These are phyloP conservation scores for Leptodactylus fuscus DNA, from an alignment of 2,113 vertebrate genomes.

Conservation along the genomic window DNA sequence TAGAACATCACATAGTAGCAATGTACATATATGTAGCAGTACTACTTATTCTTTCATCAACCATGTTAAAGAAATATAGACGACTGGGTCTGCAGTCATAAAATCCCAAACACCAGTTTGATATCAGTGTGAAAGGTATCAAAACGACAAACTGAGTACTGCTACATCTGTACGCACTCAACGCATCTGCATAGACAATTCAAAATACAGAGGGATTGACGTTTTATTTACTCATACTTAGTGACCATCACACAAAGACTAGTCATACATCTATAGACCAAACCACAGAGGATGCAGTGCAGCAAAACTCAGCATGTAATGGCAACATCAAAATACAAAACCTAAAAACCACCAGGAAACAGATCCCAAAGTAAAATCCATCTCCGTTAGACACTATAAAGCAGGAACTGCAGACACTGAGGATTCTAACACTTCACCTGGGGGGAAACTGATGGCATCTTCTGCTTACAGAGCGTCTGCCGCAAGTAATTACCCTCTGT, in stretches of 20 bases:
- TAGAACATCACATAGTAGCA: too few species aligned
- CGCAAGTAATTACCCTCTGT: constrained; percentile 5
- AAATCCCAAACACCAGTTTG: background rate
- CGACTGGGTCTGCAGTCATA: too few species aligned
- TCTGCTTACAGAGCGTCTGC: constrained; percentile 24
- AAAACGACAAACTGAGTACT: background rate
- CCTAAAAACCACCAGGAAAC: background rate
- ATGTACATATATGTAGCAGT: background rate
- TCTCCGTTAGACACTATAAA: background rate
- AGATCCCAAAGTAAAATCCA: background rate
- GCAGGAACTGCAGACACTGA: background rate
- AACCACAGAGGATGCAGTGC: background rate
- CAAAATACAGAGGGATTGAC: too few species aligned
- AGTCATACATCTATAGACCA: background rate
- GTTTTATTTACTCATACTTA: too few species aligned
- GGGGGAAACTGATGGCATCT: background rate
- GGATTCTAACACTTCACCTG: background rate
- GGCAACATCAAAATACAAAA: background rate
- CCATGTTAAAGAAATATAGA: too few species aligned
- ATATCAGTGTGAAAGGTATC: background rate
- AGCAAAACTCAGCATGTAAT: background rate
- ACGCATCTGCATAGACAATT: too few species aligned
- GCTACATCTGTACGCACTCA: background rate
- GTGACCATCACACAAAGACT: background rate
- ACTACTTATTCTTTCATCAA: background rate